Base-by-base conservation (phyloP, 1,140 invertebrate genomes). In the Aplysia californica region DNA sequence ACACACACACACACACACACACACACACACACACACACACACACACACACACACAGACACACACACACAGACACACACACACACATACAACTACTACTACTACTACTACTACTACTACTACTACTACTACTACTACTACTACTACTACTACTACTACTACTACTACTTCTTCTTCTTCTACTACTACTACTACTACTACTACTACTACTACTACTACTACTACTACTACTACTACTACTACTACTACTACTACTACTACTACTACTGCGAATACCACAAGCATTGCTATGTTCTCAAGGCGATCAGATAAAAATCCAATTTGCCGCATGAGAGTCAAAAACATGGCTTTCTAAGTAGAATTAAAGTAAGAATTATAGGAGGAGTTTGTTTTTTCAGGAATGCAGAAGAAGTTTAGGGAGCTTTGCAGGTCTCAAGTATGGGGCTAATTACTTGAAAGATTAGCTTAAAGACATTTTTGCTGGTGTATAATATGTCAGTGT, bases 211-310 rank as follows among this genome's bases (percentile, higher is more conserved):
- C 58, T 61, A 61, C 58, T 61, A 61, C 58, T 61, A 61, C 58
- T 61, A 61, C 58, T 61, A 61, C 58, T 61, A 61, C 58, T 61
- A 61, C 58, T 61, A 61, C 58, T 61, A 61, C 58, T 61, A 61
- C 58, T 61, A 61, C 58, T 61, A 61, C 58, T 61, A 61, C 58
- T 61, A 61, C 29, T 61, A 61, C 29, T 61, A 61, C 29, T 61
- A 61, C 58, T 61, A 61, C 58, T 61, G 29, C 58, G 26, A 10
- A 26, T 61, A 61, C 26, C 58, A 61, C 26, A 50, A 50, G n/a
- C 15, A 50, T 15, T n/a, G n/a, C 44, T 15, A n/a, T 50, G 44
- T 15, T 15, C 15, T 15, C 44, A 50, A 50, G 15, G 44, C 58
- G 6, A 26, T n/a, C 58, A 10, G 29, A n/a, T n/a, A n/a, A 61